Conservation (phyloP, 2,888 invertebrate genomes). For the Steromphala cineraria region DNA sequence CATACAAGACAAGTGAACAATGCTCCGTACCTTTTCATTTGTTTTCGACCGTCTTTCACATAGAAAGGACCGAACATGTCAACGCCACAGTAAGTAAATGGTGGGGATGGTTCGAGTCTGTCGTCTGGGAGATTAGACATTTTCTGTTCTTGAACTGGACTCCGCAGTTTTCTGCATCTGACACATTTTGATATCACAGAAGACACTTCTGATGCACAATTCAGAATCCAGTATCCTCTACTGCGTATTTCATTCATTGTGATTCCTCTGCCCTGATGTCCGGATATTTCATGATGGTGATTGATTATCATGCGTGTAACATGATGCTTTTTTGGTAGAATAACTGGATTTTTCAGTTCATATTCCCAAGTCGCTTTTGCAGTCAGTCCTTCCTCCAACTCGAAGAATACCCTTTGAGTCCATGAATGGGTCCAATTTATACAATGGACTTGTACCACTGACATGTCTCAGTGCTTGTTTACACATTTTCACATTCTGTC, state of each 20-base stretch:
- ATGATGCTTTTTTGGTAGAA: slow-evolving; percentile 40
- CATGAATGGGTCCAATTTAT: slow-evolving; percentile 39
- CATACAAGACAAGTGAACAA: slow-evolving; percentile 66
- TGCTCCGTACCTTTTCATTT: slow-evolving; percentile 58
- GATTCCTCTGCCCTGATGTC: slow-evolving; percentile 33
- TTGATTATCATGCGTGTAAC: slow-evolving; percentile 20
- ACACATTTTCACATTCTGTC: neutral
- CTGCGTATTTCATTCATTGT: slow-evolving; percentile 42
- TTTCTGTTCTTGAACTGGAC: slow-evolving; percentile 27
- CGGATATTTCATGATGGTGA: neutral
- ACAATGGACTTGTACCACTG: slow-evolving; percentile 19
- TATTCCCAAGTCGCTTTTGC: slow-evolving; percentile 15
- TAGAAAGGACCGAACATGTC: slow-evolving; percentile 37
- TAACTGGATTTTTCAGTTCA: slow-evolving; percentile 37
- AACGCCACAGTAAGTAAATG: slow-evolving; percentile 25
- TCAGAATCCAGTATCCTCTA: slow-evolving; percentile 65
- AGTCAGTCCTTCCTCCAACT: slow-evolving; percentile 47
- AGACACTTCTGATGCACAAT: slow-evolving; percentile 48
- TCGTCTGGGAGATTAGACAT: slow-evolving; percentile 29
- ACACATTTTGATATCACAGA: slow-evolving; percentile 55
- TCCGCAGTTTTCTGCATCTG: slow-evolving; percentile 54
- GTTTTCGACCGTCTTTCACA: slow-evolving; percentile 52
- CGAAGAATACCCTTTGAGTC: slow-evolving; percentile 40
- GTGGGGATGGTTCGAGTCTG: slow-evolving; percentile 12
- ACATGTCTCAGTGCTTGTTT: neutral